Conservation (phyloP, 2,797 vertebrate species). For the Chaetophractus vellerosus region DNA sequence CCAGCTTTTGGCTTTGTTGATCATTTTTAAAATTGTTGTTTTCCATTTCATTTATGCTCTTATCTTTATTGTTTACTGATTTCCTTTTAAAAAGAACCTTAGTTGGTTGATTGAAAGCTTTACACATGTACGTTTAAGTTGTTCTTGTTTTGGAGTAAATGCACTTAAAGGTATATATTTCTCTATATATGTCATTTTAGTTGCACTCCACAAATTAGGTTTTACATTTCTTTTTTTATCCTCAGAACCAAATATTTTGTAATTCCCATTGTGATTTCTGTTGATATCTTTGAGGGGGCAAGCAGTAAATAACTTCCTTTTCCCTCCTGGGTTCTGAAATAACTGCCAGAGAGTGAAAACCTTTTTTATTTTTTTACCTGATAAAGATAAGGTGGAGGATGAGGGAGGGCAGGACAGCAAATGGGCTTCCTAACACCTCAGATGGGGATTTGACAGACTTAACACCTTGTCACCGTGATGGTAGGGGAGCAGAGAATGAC, state of each 20-base stretch:
- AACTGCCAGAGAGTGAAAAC: background rate
- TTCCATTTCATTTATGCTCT: background rate
- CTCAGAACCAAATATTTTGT: background rate
- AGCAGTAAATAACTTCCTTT: background rate
- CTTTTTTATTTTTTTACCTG: background rate
- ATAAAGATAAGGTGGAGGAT: background rate
- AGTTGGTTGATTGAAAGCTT: slow-evolving; percentile 21
- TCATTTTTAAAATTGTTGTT: background rate
- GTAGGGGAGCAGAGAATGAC: background rate
- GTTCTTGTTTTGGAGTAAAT: slow-evolving; percentile 27
- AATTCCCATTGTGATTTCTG: background rate
- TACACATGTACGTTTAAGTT: background rate
- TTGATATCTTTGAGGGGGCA: background rate
- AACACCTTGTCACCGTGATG: background rate
- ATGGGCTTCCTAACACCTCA: background rate
- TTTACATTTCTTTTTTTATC: slow-evolving; percentile 56
- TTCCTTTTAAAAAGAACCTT: background rate
- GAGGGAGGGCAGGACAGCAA: background rate
- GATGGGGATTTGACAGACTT: background rate
- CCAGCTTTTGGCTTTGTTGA: background rate
- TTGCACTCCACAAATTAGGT: background rate
- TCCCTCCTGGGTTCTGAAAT: background rate
- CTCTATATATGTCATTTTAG: slow-evolving; percentile 15
- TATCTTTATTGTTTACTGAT: background rate
- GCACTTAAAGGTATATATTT: slow-evolving; percentile 2